Percentiles rank a stretch among this genome's conserved stretches.
phyloP scores from a whole-genome alignment of 2,797 vertebrate genomes.

The Thripadectes ignobilis region DNA sequence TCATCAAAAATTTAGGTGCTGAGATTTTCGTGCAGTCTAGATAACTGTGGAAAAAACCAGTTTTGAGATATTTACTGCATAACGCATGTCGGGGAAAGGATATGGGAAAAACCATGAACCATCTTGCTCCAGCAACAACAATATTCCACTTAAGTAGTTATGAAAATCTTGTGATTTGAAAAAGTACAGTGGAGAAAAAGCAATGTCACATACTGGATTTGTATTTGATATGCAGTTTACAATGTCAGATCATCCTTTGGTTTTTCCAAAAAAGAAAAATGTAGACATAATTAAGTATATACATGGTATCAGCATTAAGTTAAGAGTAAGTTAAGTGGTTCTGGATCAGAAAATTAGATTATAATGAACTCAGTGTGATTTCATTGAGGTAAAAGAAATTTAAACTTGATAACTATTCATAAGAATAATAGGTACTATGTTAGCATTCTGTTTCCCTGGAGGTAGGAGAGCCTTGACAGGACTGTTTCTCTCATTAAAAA shows the following conservation, averaged over 20 bases:
- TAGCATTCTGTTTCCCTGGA: conserved; percentile 32
- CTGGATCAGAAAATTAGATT: conserved; percentile 41
- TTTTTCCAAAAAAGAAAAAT: conserved; percentile 14
- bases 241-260: background rate
- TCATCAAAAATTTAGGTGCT: background rate
- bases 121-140: background rate
- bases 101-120: background rate
- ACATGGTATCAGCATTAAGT: background rate
- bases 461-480: conserved; percentile 16
- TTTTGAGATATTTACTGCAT: background rate
- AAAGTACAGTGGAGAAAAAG: background rate
- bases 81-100: background rate
- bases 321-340: conserved; percentile 30
- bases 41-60: background rate
- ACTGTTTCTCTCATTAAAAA: conserved; percentile 33
- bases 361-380: conserved; percentile 37
- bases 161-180: background rate
- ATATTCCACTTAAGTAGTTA: background rate
- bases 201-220: background rate
- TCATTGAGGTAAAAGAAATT: conserved; percentile 30
- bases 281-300: background rate
- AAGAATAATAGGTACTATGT: conserved; percentile 1
- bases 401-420: conserved; percentile 23
- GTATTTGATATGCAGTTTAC: background rate
- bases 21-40: background rate